A percentile compares a stretch with the other conserved stretches of the same genome.
Evolutionary conservation across 2,113 vertebrate species (phyloP).

Genomic region (Seriola rivoliana): DNA sequence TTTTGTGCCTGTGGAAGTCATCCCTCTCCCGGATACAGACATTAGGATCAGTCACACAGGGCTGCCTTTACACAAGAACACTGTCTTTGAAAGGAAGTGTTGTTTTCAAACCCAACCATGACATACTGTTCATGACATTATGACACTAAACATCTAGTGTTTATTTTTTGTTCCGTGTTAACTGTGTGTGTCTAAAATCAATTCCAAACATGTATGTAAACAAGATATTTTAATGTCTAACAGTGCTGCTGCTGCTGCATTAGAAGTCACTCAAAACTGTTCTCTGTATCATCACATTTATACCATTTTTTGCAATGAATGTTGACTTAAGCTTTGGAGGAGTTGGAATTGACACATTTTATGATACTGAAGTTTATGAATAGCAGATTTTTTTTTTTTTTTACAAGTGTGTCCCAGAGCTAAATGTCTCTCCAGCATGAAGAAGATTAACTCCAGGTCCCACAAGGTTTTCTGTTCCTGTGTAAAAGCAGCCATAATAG

Average conservation of each 20-base stretch:
- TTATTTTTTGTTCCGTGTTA: not conserved
- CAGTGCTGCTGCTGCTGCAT: not conserved
- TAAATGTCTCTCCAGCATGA: slow-evolving; percentile 16
- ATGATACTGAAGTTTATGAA: not conserved
- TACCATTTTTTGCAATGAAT: slow-evolving; percentile 8
- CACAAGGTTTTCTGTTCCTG: slow-evolving; percentile 57
- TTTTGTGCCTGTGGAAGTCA: slow-evolving; percentile 58
- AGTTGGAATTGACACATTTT: slow-evolving; percentile 20
- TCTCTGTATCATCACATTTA: not conserved
- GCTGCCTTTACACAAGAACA: slow-evolving; percentile 75
- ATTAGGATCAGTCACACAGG: slow-evolving; percentile 46
- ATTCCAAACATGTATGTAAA: not conserved
- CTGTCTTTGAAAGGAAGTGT: slow-evolving; percentile 7
- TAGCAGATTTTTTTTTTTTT: slow-evolving; percentile 3
- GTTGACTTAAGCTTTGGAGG: slow-evolving; percentile 6
- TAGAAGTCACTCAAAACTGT: slow-evolving; percentile 3
- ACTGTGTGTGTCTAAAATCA: slow-evolving; percentile 3
- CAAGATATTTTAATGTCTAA: slow-evolving; percentile 9
- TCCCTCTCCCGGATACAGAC: slow-evolving; percentile 40
- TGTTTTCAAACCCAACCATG: slow-evolving; percentile 14
- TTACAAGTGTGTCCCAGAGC: slow-evolving; percentile 27
- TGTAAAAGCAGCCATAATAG: slow-evolving; percentile 73
- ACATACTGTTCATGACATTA: slow-evolving; percentile 5
- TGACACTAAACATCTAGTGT: slow-evolving; percentile 32
- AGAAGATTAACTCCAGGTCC: not conserved